Base-by-base conservation (phyloP, 2,888 invertebrate genomes). In the Rotaria magnacalcarata region DNA sequence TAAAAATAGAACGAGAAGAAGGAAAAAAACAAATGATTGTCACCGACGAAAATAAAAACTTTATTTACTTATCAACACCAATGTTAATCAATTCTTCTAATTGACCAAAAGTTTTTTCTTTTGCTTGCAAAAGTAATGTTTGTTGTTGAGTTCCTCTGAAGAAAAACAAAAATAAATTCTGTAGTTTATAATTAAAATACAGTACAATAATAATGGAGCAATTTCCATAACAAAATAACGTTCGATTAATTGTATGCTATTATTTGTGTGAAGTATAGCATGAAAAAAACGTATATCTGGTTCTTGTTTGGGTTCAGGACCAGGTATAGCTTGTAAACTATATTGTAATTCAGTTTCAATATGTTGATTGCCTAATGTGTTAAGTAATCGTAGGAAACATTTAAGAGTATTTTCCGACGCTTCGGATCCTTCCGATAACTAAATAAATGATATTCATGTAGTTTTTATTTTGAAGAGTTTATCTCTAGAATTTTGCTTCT, bases 311-410 rank as follows among this genome's bases (percentile, higher is more conserved):
- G 94, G 95, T 91, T 99, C 98, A 43, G 91, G 89, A 50, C 91
- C 88, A 8, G 92, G 91, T 86, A 92, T 92, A 84, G 91, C 91
- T 95, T 94, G 88, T 97, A 95, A 0, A 97, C 96, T 60, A 94
- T 93, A 91, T 96, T 95, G 0, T 96, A 95, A 89, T 96, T 95
- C 90, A 95, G 95, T 74, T 99, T 92, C 89, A 98, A 93, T 89
- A 94, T 95, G 88, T 96, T 95, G 0, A 96, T 96, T 6, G 97
- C 93, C 90, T 96, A 95, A 91, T 97, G 97, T 0, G 96, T 96
- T 0, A 99, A 93, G 90, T 97, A 87, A 90, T 91, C 10, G 90
- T 47, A 43, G n/a, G 14, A 80, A 80, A 80, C 80, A 80, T 80
- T 80, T 47, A 80, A 43, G 47, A 80, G 47, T 47, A 47, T 80